A percentile compares a stretch with the other conserved stretches of the same genome.
Evolutionary conservation across 2,888 invertebrate genomes (phyloP).

Genomic region (Drosophila paranaensis): DNA sequence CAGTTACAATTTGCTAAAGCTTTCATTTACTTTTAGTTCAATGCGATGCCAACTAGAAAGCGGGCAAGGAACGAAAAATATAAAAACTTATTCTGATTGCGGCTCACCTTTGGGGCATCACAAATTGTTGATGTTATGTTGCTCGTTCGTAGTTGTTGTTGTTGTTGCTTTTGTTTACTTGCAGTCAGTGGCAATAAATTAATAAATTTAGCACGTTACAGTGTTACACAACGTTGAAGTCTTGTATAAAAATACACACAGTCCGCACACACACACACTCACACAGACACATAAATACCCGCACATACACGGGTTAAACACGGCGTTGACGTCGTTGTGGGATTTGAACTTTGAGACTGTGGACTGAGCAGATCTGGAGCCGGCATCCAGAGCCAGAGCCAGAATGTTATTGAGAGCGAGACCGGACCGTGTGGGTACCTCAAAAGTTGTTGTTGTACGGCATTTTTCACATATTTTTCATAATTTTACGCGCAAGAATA

Average conservation of each 20-base stretch:
- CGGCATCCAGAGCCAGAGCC: conserved; percentile 2
- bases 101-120: conserved; percentile 64
- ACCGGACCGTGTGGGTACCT: conserved; percentile 36
- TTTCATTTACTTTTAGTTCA: neutral
- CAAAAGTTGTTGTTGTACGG: conserved; percentile 33
- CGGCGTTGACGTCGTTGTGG: conserved; percentile 26
- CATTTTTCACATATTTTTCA: conserved; percentile 74
- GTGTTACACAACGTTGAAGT: conserved; percentile 57
- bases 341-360: conserved; percentile 42
- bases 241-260: conserved; percentile 23
- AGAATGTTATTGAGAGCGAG: conserved; percentile 13
- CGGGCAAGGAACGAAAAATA: neutral
- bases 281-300: neutral
- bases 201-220: conserved; percentile 73
- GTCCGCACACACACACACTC: conserved; percentile 5
- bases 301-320: conserved; percentile 10
- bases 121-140: conserved; percentile 58
- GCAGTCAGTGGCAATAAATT: conserved; percentile 70
- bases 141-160: conserved; percentile 16
- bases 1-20: neutral
- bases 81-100: conserved; percentile 25
- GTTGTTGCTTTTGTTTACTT: conserved; percentile 55
- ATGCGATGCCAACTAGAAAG: neutral
- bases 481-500: conserved; percentile 63
- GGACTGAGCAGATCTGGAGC: conserved; percentile 11